Percentiles rank a stretch among this genome's conserved stretches.
phyloP scores from a whole-genome alignment of 1,140 invertebrate genomes.

The Coenobita brevimanus region DNA sequence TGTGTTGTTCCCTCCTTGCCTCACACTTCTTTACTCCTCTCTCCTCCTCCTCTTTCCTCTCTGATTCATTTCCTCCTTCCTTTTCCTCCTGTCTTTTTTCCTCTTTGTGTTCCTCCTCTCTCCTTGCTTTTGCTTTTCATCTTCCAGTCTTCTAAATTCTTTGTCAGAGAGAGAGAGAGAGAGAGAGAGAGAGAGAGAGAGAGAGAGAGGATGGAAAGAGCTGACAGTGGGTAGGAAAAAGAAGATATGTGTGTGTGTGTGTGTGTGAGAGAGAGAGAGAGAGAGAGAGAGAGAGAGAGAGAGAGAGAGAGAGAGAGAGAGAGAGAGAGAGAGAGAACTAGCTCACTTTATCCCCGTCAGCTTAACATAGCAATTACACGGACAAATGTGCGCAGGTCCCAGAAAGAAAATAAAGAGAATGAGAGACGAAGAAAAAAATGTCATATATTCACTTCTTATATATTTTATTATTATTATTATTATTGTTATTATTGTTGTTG shows the following conservation, averaged over 20 bases:
- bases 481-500: too few relatives aligned
- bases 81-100: background rate
- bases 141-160: too few relatives aligned
- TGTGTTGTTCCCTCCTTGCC: background rate
- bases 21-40: background rate
- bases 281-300: background rate
- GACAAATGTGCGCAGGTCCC: too few relatives aligned
- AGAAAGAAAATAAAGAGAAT: background rate
- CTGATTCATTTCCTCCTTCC: background rate
- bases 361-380: too few relatives aligned
- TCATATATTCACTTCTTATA: too few relatives aligned
- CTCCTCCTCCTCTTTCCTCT: background rate
- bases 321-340: too few relatives aligned
- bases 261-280: background rate
- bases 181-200: background rate
- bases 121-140: background rate
- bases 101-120: slow-evolving; percentile 13
- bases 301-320: background rate
- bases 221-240: background rate
- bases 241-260: background rate
- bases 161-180: background rate
- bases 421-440: too few relatives aligned
- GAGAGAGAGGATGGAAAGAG: background rate
- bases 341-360: too few relatives aligned
- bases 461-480: too few relatives aligned